phyloP scores from a whole-genome alignment of 92 coral and sea anemone species.

The Umimayanthus kanabou region DNA sequence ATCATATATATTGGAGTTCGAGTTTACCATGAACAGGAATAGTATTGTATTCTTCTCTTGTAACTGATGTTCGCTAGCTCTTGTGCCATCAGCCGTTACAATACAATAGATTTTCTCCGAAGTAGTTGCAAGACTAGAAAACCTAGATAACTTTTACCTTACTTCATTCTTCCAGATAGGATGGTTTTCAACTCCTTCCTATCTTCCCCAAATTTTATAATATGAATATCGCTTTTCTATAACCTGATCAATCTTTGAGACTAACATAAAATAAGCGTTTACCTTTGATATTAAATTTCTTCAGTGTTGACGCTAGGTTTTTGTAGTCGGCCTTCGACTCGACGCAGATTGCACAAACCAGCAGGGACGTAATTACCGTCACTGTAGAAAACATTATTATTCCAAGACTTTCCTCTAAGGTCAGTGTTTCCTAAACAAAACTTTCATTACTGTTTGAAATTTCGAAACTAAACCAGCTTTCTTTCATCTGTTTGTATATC shows the following conservation, averaged over 20 bases:
- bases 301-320: conserved; percentile 31
- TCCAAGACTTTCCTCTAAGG: background rate
- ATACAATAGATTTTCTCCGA: background rate
- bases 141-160: background rate
- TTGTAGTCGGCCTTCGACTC: conserved; percentile 28
- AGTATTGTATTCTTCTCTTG: too few species aligned
- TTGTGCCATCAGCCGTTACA: background rate
- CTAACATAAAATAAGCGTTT: background rate
- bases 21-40: too few species aligned
- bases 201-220: background rate
- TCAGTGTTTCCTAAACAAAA: background rate
- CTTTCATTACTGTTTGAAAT: conserved; percentile 17
- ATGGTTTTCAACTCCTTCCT: background rate
- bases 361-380: background rate
- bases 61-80: too few species aligned
- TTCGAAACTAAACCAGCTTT: background rate
- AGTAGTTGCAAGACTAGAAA: background rate
- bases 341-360: conserved; percentile 31
- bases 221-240: background rate
- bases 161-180: background rate
- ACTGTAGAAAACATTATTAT: conserved; percentile 21
- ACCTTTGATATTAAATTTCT: conserved; percentile 36
- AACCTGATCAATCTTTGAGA: background rate
- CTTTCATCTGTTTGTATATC: conserved; percentile 22
- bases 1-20: too few species aligned